These are phyloP conservation scores for Sturnus vulgaris DNA, from an alignment of 2,113 vertebrate genomes.

Conservation along the genomic window DNA sequence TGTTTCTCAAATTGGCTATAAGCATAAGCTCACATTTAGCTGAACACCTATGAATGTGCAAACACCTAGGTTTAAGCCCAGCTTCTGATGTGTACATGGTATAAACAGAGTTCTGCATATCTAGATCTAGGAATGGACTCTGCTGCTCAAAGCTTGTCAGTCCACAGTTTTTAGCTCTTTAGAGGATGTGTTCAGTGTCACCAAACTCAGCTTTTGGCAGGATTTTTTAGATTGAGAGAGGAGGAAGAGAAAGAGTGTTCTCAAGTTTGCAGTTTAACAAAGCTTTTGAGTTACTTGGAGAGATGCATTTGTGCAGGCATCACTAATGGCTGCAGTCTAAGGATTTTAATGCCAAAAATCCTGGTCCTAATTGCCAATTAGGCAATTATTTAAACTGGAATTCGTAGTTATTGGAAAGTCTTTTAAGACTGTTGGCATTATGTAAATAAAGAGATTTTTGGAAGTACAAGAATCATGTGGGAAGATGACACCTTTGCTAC, in stretches of 20 bases:
- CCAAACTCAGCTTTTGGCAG: not conserved
- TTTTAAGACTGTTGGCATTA: not conserved
- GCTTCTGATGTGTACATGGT: not conserved
- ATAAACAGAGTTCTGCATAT: not conserved
- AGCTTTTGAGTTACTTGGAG: not conserved
- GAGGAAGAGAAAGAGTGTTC: not conserved
- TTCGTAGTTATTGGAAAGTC: not conserved
- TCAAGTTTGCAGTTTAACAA: not conserved
- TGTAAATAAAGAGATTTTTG: not conserved
- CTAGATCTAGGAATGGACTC: not conserved
- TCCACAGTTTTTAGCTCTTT: not conserved
- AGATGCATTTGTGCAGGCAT: not conserved
- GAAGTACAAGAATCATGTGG: not conserved
- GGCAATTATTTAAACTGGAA: not conserved
- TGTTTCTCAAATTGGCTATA: not conserved
- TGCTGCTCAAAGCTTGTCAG: not conserved
- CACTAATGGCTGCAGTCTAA: not conserved
- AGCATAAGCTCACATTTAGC: not conserved
- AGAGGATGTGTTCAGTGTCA: not conserved
- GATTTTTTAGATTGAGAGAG: not conserved
- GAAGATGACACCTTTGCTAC: not conserved
- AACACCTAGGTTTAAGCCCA: not conserved
- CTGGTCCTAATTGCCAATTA: not conserved
- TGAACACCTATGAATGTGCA: not conserved
- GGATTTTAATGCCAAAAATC: not conserved